phyloP scores from a whole-genome alignment of 2,888 invertebrate species.

The Euplexia lucipara region DNA sequence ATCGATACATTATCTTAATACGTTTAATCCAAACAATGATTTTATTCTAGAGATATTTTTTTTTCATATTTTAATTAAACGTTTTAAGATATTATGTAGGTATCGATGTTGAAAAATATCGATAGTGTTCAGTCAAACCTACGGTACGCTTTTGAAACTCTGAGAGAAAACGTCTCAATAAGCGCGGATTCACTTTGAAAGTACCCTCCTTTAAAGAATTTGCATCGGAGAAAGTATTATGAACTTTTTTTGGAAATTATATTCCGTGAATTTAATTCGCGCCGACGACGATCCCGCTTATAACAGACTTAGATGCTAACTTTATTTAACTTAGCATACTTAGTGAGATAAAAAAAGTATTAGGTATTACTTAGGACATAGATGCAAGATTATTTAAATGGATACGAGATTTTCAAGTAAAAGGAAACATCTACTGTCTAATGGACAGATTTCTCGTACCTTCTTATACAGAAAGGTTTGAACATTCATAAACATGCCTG shows the following conservation, averaged over 20 bases:
- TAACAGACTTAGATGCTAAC: neutral
- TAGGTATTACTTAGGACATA: neutral
- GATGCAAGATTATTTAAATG: neutral
- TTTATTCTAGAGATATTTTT: too few relatives aligned
- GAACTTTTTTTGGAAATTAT: constrained; percentile 35
- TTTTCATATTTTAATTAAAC: too few relatives aligned
- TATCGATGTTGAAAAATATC: too few relatives aligned
- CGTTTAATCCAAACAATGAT: too few relatives aligned
- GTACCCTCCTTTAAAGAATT: constrained; percentile 38
- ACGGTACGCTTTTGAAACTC: constrained; percentile 22
- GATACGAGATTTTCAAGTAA: neutral
- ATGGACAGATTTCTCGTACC: too few relatives aligned
- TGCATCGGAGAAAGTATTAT: constrained; percentile 36
- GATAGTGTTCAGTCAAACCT: too few relatives aligned
- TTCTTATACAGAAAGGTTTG: too few relatives aligned
- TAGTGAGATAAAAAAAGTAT: neutral
- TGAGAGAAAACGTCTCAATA: constrained; percentile 24
- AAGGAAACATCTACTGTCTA: too few relatives aligned
- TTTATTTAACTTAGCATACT: constrained; percentile 29
- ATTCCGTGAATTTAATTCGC: constrained; percentile 26
- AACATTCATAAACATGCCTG: too few relatives aligned
- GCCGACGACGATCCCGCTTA: constrained; percentile 12
- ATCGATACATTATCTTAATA: too few relatives aligned
- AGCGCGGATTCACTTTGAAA: constrained; percentile 24
- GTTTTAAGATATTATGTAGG: too few relatives aligned